These are phyloP conservation scores for Gobio gobio DNA, from an alignment of 2,113 vertebrate genomes.

Conservation along the genomic window DNA sequence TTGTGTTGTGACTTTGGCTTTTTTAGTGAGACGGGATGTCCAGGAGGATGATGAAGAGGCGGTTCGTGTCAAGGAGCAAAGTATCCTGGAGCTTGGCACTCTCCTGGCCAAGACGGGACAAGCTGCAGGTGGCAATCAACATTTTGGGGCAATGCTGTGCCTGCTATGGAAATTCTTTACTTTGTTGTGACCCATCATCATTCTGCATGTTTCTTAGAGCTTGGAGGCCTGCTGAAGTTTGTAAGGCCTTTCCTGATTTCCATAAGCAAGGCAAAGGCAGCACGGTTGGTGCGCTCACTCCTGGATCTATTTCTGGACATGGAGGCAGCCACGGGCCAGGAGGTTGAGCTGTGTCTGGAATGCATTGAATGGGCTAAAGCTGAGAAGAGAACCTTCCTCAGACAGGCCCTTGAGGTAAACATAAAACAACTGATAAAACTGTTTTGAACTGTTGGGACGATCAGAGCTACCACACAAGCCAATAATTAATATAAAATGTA, in stretches of 20 bases:
- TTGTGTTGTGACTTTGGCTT: conserved; percentile 5
- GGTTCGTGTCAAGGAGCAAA: conserved; percentile 97
- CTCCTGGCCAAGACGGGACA: conserved; percentile 97
- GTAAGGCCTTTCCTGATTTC: conserved; percentile 97
- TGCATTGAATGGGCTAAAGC: conserved; percentile 99
- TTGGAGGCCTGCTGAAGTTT: conserved; percentile 97
- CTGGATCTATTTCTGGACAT: conserved; percentile 97
- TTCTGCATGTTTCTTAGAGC: conserved; percentile 75
- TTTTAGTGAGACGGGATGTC: conserved; percentile 93
- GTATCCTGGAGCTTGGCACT: conserved; percentile 94
- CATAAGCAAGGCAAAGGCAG: conserved; percentile 92
- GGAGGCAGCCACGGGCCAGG: conserved; percentile 98
- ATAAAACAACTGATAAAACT: neutral
- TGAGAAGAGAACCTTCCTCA: conserved; percentile 97
- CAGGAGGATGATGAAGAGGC: conserved; percentile 97
- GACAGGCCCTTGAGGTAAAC: conserved; percentile 94
- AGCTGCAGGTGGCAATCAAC: conserved; percentile 85
- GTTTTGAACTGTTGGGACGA: neutral
- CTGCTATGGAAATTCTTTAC: neutral
- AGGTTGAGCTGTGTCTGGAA: conserved; percentile 97
- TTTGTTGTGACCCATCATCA: neutral
- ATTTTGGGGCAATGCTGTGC: neutral
- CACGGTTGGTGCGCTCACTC: conserved; percentile 91
- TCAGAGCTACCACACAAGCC: neutral
- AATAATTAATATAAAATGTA: neutral